Percentiles rank a stretch among this genome's conserved stretches.
These are phyloP conservation scores for Microtus pennsylvanicus DNA, from an alignment of 2,113 vertebrate genomes.

Conservation along the genomic window DNA sequence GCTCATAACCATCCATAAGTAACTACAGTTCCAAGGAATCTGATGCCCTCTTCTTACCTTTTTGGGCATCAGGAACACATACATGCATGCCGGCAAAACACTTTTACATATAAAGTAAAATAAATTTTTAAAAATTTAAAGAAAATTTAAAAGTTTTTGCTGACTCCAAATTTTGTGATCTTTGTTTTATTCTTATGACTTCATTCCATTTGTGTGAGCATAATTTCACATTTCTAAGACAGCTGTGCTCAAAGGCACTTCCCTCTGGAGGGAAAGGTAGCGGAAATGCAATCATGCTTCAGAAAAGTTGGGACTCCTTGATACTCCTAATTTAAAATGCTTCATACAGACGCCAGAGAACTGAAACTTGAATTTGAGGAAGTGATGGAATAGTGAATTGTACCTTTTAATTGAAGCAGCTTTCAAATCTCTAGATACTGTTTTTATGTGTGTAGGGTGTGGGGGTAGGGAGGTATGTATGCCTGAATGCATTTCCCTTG, in stretches of 20 bases:
- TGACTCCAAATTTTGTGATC: not conserved
- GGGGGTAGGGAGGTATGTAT: not conserved
- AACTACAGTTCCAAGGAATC: not conserved
- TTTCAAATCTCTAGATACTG: not conserved
- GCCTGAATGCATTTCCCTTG: not conserved
- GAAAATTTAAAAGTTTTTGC: not conserved
- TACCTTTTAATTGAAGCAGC: conserved; percentile 6
- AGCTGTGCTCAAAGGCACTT: conserved; percentile 37
- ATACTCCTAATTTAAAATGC: conserved; percentile 23
- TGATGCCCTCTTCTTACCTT: not conserved
- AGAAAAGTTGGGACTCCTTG: not conserved
- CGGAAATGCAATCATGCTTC: not conserved
- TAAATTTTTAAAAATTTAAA: not conserved
- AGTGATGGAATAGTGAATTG: conserved; percentile 10
- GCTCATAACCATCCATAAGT: not conserved
- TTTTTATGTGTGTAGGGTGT: not conserved
- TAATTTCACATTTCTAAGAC: conserved; percentile 24
- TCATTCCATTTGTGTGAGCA: not conserved
- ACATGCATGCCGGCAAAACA: not conserved
- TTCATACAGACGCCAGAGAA: not conserved
- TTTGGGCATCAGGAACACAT: not conserved
- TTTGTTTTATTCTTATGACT: not conserved
- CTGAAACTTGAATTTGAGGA: not conserved
- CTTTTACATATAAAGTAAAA: not conserved
- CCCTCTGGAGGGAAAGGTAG: not conserved